Base-by-base conservation (phyloP, 1,140 invertebrate genomes). In the Coelopa frigida region DNA sequence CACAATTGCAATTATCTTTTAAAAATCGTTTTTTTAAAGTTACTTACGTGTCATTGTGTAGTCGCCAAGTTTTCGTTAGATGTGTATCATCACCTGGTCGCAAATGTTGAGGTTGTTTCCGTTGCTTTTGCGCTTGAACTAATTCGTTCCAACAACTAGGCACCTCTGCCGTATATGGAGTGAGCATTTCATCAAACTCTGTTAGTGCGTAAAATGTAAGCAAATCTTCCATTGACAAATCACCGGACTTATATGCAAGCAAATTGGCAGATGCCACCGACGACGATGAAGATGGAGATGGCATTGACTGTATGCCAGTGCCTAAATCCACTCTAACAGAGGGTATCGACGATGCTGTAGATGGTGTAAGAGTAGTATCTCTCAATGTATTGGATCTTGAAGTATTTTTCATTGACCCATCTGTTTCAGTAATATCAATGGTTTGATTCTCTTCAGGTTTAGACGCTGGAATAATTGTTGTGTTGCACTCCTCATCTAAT, bases 61-160 rank as follows among this genome's bases (percentile, higher is more conserved):
- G 72, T 48, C 87, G 76, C 88, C 88, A 94, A 0, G 86, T 89
- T 46, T 87, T 76, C 5, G 85, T 89, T 42, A 83, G 79, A 55
- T 89, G 82, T 47, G 85, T 82, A 55, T 85, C 84, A 55, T 90
- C 87, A 2, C 79, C 78, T 52, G 79, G 81, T 50, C 84, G 80
- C 42, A 87, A 69, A 65, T 85, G 82, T 53, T 88, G 84, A 1
- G 85, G 85, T 70, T 88, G 83, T 14, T 84, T 78, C 11, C 89
- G 75, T 51, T 92, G 89, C 47, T 90, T 81, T 61, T 91, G 88
- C 15, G 87, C 87, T 49, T 93, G 89, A 56, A 90, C 87, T 57
- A 94, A 79, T 73, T 94, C 89, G 51, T 80, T 85, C 92, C 90
- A 94, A 70, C 89, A 94, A 21, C 87, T 82, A 3, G 90, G 88